These are phyloP conservation scores for Setipinna tenuifilis DNA, from an alignment of 2,797 vertebrate genomes.

Conservation along the genomic window DNA sequence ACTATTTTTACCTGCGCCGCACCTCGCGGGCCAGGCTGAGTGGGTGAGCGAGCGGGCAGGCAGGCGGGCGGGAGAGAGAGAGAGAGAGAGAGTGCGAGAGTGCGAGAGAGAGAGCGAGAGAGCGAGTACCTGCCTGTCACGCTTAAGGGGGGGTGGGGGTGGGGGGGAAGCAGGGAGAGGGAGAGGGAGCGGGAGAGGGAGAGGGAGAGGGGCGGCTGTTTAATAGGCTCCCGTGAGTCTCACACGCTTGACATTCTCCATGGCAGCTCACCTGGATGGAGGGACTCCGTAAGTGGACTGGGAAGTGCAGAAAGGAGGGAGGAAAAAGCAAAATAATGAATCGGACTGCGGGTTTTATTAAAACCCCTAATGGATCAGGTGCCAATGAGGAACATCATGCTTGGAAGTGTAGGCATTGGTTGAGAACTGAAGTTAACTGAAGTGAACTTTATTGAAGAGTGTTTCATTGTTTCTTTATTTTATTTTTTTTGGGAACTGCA, in stretches of 20 bases:
- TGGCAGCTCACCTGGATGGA: constrained; percentile 56
- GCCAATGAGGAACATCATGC: not conserved
- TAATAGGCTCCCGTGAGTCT: constrained; percentile 71
- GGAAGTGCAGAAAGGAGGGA: not conserved
- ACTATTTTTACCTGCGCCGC: constrained; percentile 61
- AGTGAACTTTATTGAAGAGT: no score
- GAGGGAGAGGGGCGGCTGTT: constrained; percentile 62
- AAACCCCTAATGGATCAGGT: constrained; percentile 34
- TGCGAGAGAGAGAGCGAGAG: constrained; percentile 32
- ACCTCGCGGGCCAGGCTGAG: constrained; percentile 50
- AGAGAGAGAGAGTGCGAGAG: constrained; percentile 55
- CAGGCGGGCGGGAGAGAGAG: constrained; percentile 25
- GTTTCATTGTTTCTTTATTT: no score
- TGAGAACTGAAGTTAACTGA: not conserved
- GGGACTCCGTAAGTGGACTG: constrained; percentile 32
- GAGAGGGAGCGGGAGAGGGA: constrained; percentile 17
- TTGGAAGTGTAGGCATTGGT: not conserved
- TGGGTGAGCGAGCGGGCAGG: constrained; percentile 32
- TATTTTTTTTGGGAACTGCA: no score
- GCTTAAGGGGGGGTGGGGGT: constrained; percentile 40
- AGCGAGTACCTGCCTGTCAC: constrained; percentile 43
- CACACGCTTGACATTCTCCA: constrained; percentile 41
- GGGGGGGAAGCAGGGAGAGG: constrained; percentile 45
- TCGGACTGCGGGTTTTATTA: constrained; percentile 2
- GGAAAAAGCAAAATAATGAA: constrained; percentile 15